Percentiles rank a stretch among this genome's conserved stretches.
These are phyloP conservation scores for Ferrisia virgata DNA, from an alignment of 2,888 invertebrate genomes.

Conservation along the genomic window DNA sequence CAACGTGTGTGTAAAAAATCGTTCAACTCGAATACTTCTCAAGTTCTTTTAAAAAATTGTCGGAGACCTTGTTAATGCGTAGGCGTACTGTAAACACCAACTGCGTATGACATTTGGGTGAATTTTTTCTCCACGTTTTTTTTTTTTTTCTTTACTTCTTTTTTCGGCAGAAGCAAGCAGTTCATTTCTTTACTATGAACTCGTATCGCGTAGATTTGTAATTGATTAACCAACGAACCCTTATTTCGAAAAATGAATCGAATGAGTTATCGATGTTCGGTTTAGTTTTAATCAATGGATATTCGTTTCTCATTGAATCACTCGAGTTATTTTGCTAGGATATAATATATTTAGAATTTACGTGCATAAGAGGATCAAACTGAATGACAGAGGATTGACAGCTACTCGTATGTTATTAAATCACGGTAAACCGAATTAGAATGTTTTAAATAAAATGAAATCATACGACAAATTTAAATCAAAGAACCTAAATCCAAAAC, in stretches of 20 bases:
- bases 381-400: too few species aligned
- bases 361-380: too few species aligned
- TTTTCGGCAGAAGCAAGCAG: not conserved
- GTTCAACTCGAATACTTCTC: constrained; percentile 10
- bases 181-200: not conserved
- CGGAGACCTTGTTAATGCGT: not conserved
- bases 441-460: too few species aligned
- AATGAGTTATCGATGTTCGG: not conserved
- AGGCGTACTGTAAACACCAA: not conserved
- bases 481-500: too few species aligned
- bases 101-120: not conserved
- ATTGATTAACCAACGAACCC: not conserved
- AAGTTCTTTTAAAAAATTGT: not conserved
- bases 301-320: not conserved
- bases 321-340: too few species aligned
- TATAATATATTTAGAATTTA: too few species aligned
- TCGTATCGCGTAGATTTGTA: not conserved
- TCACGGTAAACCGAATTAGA: too few species aligned
- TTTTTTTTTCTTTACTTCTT: not conserved
- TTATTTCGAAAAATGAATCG: not conserved
- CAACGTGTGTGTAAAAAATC: not conserved
- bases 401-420: too few species aligned
- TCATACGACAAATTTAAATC: too few species aligned
- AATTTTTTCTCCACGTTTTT: not conserved
- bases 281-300: not conserved